Evolutionary conservation across 64 coral and sea anemone species (phyloP), one percentile per base, ranked within the genome.

Genomic region (Porites lutea): DNA sequence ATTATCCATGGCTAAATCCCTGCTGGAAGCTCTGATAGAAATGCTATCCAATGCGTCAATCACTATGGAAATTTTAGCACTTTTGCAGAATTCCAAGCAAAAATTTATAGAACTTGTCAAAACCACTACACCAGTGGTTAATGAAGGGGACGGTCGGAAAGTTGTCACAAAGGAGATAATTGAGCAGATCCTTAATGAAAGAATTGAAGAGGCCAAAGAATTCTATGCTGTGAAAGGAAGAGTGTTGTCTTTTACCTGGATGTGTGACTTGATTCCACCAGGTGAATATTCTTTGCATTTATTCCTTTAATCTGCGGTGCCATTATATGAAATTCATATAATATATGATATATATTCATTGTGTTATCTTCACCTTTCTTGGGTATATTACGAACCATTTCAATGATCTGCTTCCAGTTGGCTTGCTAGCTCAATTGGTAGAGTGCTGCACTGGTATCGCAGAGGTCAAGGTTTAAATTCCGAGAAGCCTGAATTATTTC

Each of bases 81-180:
- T 84, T 61, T 48, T 91, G 16, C 6, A 49, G 69, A 61, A 62
- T 4, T 27, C 65, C 46, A 69, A 75, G 18, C 14, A 52, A 27
- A 91, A 20, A 71, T 91, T 82, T 47, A 21, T 57, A 12, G 68
- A 91, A 63, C 89, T 91, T 16, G 5, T 91, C 2, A 54, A 72
- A 0, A 70, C 71, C 23, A 19, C 52, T 14, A 15, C 10, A 0
- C 19, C 6, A 1, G n/a, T 19, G 3, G 77, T 44, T 4, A 4
- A 60, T 8, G 44, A 8, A 15, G 15, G 83, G 3, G 79, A 62
- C 6, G 19, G 52, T 4, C 16, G 6, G 16, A 19, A 54, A 16
- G 18, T 44, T 6, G 68, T 44, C 16, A 18, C 27, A 8, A 72
- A 74, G 1, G 43, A 88, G 10, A 65, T 62, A 13, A 16, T 3